A percentile compares a stretch with the other conserved stretches of the same genome.
Evolutionary conservation across 37 sponge, comb jelly and placozoan species (phyloP).

Genomic region (Bolinopsis microptera): DNA sequence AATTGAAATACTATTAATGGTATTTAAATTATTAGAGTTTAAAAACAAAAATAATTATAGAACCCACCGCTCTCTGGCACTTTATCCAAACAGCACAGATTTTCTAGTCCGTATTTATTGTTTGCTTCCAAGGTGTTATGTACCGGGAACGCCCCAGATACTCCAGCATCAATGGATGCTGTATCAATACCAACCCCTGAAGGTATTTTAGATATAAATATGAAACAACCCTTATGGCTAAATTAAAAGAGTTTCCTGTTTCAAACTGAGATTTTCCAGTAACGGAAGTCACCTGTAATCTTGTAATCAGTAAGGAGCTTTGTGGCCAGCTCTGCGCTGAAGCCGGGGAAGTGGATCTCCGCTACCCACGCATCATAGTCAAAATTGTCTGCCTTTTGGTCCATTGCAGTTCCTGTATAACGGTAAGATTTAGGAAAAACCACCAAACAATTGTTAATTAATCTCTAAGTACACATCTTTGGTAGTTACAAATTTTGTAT

Average conservation of each 20-base stretch:
- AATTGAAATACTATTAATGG: too few relatives aligned
- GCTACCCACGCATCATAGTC: neutral
- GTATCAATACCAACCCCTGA: conserved; percentile 10
- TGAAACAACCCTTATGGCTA: too few relatives aligned
- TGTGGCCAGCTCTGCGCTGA: neutral
- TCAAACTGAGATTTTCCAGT: too few relatives aligned
- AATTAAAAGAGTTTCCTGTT: too few relatives aligned
- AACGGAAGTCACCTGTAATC: neutral
- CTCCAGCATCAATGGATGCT: neutral
- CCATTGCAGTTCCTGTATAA: neutral
- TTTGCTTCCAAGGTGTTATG: neutral
- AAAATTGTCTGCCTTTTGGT: neutral
- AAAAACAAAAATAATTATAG: too few relatives aligned
- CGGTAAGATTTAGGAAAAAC: neutral
- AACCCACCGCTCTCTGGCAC: neutral
- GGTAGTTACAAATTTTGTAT: too few relatives aligned
- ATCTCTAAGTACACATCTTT: too few relatives aligned
- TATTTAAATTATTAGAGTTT: too few relatives aligned
- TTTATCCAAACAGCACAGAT: neutral
- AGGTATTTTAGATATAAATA: neutral
- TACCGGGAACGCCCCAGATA: neutral
- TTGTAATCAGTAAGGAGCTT: neutral
- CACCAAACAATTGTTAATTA: neutral
- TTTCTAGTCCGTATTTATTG: conserved; percentile 7
- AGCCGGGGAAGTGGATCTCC: neutral